Evolutionary conservation across 1,140 invertebrate species (phyloP).

Genomic region (Drosophila subobscura): DNA sequence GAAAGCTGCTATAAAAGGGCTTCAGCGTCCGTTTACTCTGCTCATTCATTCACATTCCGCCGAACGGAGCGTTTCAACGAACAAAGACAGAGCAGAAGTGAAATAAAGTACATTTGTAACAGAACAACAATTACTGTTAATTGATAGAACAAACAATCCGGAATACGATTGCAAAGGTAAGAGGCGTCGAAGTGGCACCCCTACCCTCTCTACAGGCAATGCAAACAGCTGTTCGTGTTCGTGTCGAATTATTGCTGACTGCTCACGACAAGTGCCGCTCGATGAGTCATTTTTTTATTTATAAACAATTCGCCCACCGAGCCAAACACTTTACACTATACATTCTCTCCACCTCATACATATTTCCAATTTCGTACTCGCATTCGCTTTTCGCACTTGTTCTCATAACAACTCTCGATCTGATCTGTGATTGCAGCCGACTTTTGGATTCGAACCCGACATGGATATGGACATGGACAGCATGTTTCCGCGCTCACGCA

Average conservation of each 20-base stretch:
- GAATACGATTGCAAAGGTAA: too few relatives aligned
- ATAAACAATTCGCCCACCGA: constrained; percentile 71
- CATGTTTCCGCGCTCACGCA: constrained; percentile 74
- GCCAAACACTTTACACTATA: constrained; percentile 48
- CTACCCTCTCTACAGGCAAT: not conserved
- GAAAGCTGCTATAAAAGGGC: constrained; percentile 52
- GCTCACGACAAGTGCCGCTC: constrained; percentile 24
- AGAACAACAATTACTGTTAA: constrained; percentile 20
- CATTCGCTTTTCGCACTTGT: not conserved
- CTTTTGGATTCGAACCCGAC: constrained; percentile 82
- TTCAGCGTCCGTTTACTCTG: constrained; percentile 17
- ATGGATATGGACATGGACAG: constrained; percentile 81
- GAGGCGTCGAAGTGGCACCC: too few relatives aligned
- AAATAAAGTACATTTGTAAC: not conserved
- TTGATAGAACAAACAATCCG: constrained; percentile 41
- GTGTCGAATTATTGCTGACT: constrained; percentile 50
- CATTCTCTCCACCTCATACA: not conserved
- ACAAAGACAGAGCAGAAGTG: not conserved
- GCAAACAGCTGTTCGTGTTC: constrained; percentile 41
- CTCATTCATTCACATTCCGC: constrained; percentile 52
- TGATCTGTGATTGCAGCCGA: constrained; percentile 45
- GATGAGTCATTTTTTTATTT: constrained; percentile 71
- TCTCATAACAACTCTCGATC: not conserved
- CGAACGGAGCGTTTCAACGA: constrained; percentile 17
- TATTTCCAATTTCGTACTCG: not conserved